A percentile compares a stretch with the other conserved stretches of the same genome.
These are phyloP conservation scores for Misgurnus anguillicaudatus DNA, from an alignment of 2,113 vertebrate genomes.

Conservation along the genomic window DNA sequence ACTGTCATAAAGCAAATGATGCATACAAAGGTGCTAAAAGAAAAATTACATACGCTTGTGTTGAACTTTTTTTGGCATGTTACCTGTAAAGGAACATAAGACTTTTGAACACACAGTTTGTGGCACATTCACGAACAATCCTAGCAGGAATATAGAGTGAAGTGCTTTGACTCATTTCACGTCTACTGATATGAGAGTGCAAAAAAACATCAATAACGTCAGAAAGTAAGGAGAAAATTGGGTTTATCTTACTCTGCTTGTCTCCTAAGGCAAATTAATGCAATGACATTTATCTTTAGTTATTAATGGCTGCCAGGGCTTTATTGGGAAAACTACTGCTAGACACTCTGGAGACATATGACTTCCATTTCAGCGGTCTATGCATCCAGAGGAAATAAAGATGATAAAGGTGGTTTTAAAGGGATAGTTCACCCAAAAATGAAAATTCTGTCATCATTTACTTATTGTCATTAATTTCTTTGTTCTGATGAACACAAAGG, in stretches of 20 bases:
- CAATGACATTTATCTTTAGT: constrained; percentile 59
- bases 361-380: constrained; percentile 38
- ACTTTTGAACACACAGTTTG: constrained; percentile 6
- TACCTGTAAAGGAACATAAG: not conserved
- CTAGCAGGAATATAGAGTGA: not conserved
- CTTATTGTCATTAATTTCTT: too few relatives aligned
- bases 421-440: not conserved
- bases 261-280: constrained; percentile 48
- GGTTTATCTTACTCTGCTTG: constrained; percentile 23
- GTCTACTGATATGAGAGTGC: not conserved
- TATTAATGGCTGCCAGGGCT: constrained; percentile 56
- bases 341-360: constrained; percentile 21
- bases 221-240: constrained; percentile 25
- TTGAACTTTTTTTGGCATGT: not conserved
- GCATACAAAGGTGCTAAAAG: constrained; percentile 38
- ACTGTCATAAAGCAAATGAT: constrained; percentile 47
- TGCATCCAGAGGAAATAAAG: constrained; percentile 12
- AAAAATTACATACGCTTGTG: not conserved
- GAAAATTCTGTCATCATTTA: too few relatives aligned
- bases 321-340: constrained; percentile 48
- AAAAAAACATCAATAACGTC: not conserved
- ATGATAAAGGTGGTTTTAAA: constrained; percentile 26
- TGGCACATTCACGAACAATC: not conserved
- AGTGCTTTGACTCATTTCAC: not conserved
- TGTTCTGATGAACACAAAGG: too few relatives aligned